Evolutionary conservation across 2,888 invertebrate species (phyloP).

Genomic region (Thelaira solivaga): DNA sequence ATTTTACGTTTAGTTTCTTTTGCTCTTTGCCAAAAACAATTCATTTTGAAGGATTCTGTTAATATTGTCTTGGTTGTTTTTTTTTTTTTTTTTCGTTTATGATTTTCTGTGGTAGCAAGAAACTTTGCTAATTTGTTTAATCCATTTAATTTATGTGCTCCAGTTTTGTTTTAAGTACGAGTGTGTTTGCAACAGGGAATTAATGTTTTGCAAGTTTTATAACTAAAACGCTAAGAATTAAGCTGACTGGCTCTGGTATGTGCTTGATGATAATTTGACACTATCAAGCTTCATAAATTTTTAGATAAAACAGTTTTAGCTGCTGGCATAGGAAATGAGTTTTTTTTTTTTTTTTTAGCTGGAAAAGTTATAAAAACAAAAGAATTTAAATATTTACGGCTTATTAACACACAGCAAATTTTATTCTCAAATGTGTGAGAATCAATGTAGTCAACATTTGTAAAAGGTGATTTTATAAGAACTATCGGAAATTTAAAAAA

Average conservation of each 20-base stretch:
- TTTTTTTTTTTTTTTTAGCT: not conserved
- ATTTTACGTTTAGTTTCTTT: conserved; percentile 7
- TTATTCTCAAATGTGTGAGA: too few relatives aligned
- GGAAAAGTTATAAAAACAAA: not conserved
- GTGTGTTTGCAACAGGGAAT: too few relatives aligned
- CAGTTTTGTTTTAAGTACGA: conserved; percentile 18
- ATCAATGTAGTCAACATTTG: too few relatives aligned
- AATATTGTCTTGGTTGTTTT: not conserved
- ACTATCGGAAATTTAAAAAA: too few relatives aligned
- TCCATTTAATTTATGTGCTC: conserved; percentile 58
- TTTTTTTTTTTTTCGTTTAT: not conserved
- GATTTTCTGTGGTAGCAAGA: conserved; percentile 4
- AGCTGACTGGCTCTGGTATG: not conserved
- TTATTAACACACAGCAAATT: too few relatives aligned
- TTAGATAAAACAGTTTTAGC: not conserved
- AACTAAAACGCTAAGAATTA: not conserved
- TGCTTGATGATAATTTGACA: conserved; percentile 38
- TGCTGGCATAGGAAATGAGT: not conserved
- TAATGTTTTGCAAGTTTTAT: conserved; percentile 15
- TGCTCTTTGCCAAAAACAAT: conserved; percentile 39
- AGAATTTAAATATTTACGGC: not conserved
- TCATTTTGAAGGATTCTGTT: conserved; percentile 52
- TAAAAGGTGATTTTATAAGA: too few relatives aligned
- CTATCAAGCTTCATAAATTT: conserved; percentile 32
- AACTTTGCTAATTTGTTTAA: conserved; percentile 58